phyloP scores from a whole-genome alignment of 2,113 vertebrate genomes.

The Lamprotornis superbus region DNA sequence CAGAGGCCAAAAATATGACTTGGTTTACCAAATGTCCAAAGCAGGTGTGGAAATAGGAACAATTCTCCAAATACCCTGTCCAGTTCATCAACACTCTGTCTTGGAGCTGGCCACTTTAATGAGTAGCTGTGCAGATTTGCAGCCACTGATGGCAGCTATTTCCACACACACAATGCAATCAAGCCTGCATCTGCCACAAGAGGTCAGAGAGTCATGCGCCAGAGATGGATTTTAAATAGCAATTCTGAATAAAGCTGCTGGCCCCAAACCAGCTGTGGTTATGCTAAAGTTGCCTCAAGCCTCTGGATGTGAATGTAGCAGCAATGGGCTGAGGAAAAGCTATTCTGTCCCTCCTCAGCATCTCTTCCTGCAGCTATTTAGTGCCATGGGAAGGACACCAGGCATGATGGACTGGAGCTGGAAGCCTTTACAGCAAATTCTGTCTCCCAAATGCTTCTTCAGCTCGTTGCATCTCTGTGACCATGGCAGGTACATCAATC shows the following conservation, averaged over 20 bases:
- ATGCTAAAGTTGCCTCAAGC: background rate
- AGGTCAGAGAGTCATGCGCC: background rate
- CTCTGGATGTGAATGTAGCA: background rate
- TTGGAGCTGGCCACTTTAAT: background rate
- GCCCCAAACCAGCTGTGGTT: background rate
- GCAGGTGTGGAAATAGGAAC: background rate
- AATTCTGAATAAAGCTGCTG: background rate
- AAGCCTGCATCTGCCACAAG: background rate
- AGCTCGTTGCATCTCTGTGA: background rate
- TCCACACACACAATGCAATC: background rate
- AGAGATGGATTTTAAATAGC: background rate
- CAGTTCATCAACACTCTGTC: background rate
- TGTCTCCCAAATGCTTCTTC: slow-evolving; percentile 5
- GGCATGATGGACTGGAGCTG: slow-evolving; percentile 8
- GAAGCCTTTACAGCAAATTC: slow-evolving; percentile 30
- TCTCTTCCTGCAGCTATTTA: background rate
- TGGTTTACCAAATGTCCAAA: background rate
- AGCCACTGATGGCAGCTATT: background rate
- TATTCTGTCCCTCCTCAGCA: background rate
- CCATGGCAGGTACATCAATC: slow-evolving; percentile 38
- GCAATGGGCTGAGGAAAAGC: background rate
- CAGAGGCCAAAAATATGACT: background rate
- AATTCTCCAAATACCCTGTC: background rate
- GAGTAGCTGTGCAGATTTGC: background rate
- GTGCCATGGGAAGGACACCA: background rate